A percentile compares a stretch with the other conserved stretches of the same genome.
Evolutionary conservation across 2,113 vertebrate species (phyloP).

Genomic region (Acanthochromis polyacanthus): DNA sequence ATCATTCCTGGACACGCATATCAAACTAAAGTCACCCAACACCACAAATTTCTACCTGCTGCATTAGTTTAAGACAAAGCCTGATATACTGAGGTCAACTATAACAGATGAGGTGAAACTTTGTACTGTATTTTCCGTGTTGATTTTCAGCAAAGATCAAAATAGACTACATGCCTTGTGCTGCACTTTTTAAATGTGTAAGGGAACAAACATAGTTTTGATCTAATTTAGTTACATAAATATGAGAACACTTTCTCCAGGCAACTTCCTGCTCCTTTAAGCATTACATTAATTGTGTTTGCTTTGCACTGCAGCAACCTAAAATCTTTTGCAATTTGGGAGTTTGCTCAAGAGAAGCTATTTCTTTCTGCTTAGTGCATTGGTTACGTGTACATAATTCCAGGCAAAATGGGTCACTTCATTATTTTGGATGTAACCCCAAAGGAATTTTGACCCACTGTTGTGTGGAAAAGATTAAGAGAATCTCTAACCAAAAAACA

Average conservation of each 20-base stretch:
- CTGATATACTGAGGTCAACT: slow-evolving; percentile 8
- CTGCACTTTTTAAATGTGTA: slow-evolving; percentile 41
- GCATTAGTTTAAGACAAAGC: not conserved
- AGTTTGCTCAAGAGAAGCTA: slow-evolving; percentile 36
- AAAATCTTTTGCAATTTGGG: slow-evolving; percentile 46
- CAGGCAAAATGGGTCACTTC: not conserved
- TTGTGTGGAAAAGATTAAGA: not conserved
- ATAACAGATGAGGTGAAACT: slow-evolving; percentile 5
- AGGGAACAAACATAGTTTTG: slow-evolving; percentile 43
- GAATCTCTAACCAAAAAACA: not conserved
- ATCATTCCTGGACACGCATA: not conserved
- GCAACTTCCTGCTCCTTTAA: slow-evolving; percentile 64
- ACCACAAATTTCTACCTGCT: not conserved
- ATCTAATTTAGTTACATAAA: slow-evolving; percentile 51
- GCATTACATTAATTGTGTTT: slow-evolving; percentile 63
- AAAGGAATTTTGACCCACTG: not conserved
- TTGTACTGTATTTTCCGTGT: slow-evolving; percentile 5
- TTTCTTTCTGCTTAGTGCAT: not conserved
- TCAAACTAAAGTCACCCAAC: slow-evolving; percentile 6
- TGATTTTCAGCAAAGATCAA: slow-evolving; percentile 54
- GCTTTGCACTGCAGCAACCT: slow-evolving; percentile 55
- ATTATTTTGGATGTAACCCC: not conserved
- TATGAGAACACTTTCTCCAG: slow-evolving; percentile 52
- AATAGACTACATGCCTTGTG: slow-evolving; percentile 14
- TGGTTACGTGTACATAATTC: not conserved